These are phyloP conservation scores for Theonella swinhoei DNA, from an alignment of 37 sponge, comb jelly and placozoan genomes.

Conservation along the genomic window DNA sequence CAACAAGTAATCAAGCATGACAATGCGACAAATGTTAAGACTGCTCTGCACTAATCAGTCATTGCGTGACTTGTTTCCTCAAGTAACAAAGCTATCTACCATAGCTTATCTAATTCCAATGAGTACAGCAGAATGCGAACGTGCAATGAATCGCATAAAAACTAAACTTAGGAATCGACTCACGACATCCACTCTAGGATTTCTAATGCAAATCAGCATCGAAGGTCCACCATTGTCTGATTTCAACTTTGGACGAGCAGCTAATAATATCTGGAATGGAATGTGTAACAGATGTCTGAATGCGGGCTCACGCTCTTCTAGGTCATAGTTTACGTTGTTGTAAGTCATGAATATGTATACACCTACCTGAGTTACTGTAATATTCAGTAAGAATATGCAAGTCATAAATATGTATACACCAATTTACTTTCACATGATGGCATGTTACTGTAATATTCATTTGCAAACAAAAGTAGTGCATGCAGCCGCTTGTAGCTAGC, in stretches of 20 bases:
- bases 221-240: slow-evolving; percentile 22
- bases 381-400: too few relatives aligned
- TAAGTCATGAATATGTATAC: too few relatives aligned
- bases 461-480: too few relatives aligned
- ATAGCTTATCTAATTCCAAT: slow-evolving; percentile 18
- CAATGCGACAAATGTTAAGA: slow-evolving; percentile 17
- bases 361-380: too few relatives aligned
- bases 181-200: slow-evolving; percentile 9
- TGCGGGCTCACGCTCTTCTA: too few relatives aligned
- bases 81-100: slow-evolving; percentile 17
- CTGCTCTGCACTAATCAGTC: slow-evolving; percentile 12
- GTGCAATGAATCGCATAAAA: slow-evolving; percentile 44
- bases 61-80: slow-evolving; percentile 29
- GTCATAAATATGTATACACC: too few relatives aligned
- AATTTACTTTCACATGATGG: too few relatives aligned
- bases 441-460: too few relatives aligned
- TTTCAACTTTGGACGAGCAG: slow-evolving; percentile 41
- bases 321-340: too few relatives aligned
- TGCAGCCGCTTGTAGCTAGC: too few relatives aligned
- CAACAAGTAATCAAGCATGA: slow-evolving; percentile 3
- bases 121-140: slow-evolving; percentile 52
- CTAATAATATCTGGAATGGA: slow-evolving; percentile 35
- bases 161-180: slow-evolving; percentile 28
- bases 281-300: slow-evolving; percentile 27
- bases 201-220: slow-evolving; percentile 21